Evolutionary conservation across 2,888 invertebrate species (phyloP).

Genomic region (Dynastes tityus): DNA sequence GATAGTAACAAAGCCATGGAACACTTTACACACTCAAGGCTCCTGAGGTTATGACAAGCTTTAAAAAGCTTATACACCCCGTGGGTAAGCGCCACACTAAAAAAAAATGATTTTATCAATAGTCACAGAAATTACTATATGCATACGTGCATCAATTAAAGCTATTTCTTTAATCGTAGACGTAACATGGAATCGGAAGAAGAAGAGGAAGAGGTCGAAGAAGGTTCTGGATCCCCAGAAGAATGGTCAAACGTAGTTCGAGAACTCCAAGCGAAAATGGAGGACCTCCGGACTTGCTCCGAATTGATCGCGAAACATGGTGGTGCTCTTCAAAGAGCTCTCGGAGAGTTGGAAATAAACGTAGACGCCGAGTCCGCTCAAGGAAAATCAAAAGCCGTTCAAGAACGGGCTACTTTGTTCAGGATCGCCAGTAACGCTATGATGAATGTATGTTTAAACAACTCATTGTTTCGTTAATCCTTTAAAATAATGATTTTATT

Average conservation of each 20-base stretch:
- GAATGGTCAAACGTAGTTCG: constrained; percentile 78
- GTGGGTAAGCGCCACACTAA: too few species aligned
- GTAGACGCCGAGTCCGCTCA: constrained; percentile 71
- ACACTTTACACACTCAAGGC: too few species aligned
- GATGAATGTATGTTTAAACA: constrained; percentile 87
- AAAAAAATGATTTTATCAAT: too few species aligned
- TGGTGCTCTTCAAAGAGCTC: constrained; percentile 84
- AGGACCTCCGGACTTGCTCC: constrained; percentile 92
- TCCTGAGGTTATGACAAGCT: too few species aligned
- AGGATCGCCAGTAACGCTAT: constrained; percentile 96
- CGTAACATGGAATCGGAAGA: constrained; percentile 84
- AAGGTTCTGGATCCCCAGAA: constrained; percentile 71
- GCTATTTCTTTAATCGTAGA: constrained; percentile 62
- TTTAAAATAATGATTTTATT: background rate
- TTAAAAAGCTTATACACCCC: too few species aligned
- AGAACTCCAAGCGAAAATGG: constrained; percentile 85
- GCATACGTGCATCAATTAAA: too few species aligned
- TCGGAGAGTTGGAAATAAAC: constrained; percentile 84
- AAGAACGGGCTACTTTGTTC: constrained; percentile 95
- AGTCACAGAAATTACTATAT: too few species aligned
- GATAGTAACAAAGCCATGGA: too few species aligned
- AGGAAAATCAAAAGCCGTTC: constrained; percentile 89
- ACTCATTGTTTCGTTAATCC: background rate
- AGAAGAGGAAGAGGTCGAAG: constrained; percentile 74
- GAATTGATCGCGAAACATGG: constrained; percentile 94